These are phyloP conservation scores for Apotomis turbidana DNA, from an alignment of 2,888 invertebrate genomes.

Conservation along the genomic window DNA sequence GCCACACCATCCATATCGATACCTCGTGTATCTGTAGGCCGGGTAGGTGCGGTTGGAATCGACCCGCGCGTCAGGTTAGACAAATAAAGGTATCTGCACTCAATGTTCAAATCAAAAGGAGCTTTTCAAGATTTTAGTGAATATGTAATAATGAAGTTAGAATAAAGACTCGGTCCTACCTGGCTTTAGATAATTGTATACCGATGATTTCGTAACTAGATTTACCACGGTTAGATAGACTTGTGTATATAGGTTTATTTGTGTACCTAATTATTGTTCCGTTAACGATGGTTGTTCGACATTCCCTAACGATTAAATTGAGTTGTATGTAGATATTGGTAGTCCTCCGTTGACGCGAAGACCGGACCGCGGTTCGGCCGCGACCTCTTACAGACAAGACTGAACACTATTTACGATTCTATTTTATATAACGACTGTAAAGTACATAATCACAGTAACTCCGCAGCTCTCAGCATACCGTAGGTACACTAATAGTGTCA, in stretches of 20 bases:
- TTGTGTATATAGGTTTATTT: conserved; percentile 70
- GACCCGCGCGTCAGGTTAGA: conserved; percentile 81
- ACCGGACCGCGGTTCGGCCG: conserved; percentile 45
- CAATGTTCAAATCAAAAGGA: conserved; percentile 84
- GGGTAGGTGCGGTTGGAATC: conserved; percentile 47
- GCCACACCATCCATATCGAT: neutral
- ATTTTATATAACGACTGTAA: conserved; percentile 80
- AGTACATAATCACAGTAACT: conserved; percentile 68
- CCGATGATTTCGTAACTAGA: conserved; percentile 72
- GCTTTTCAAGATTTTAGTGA: conserved; percentile 82
- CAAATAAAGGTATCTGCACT: conserved; percentile 81
- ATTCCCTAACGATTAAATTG: conserved; percentile 16
- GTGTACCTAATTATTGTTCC: conserved; percentile 46
- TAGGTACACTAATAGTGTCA: conserved; percentile 64
- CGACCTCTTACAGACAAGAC: conserved; percentile 76
- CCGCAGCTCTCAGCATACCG: conserved; percentile 55
- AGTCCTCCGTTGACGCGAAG: conserved; percentile 37
- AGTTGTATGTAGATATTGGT: conserved; percentile 23
- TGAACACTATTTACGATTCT: conserved; percentile 81
- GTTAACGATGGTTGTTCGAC: conserved; percentile 29
- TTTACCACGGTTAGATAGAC: conserved; percentile 61
- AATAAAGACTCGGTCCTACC: conserved; percentile 76
- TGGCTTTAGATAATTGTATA: conserved; percentile 83
- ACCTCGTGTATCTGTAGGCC: conserved; percentile 6
- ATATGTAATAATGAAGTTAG: conserved; percentile 73